Conservation (phyloP, 1,140 invertebrate genomes). For the Dendroctonus ponderosae region DNA sequence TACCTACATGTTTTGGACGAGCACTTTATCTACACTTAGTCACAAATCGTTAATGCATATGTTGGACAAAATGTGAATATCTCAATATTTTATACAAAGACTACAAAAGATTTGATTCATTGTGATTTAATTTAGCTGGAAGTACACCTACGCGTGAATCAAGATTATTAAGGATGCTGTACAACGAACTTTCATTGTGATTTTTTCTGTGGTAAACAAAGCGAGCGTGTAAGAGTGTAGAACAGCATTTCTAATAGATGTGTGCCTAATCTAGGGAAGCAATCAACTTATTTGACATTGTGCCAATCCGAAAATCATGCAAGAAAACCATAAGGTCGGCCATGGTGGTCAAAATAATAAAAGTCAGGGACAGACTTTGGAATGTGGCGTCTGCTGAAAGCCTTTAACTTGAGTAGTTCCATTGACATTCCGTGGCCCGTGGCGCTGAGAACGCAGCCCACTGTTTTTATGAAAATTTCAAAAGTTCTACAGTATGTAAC, state of each 20-base stretch:
- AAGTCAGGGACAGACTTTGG: slow-evolving; percentile 28
- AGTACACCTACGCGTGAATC: slow-evolving; percentile 35
- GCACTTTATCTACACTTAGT: too few species aligned
- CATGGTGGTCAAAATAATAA: slow-evolving; percentile 25
- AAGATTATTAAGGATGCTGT: slow-evolving; percentile 23
- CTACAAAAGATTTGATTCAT: too few species aligned
- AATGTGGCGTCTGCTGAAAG: slow-evolving; percentile 27
- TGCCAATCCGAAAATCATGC: slow-evolving; percentile 21
- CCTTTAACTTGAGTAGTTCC: slow-evolving; percentile 24
- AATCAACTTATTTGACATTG: slow-evolving; percentile 9
- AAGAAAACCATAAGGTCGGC: slow-evolving; percentile 27
- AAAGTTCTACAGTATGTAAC: slow-evolving; percentile 22
- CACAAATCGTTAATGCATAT: too few species aligned
- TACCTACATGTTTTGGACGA: too few species aligned
- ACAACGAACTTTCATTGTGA: slow-evolving; percentile 25
- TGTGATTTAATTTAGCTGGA: too few species aligned
- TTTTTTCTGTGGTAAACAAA: slow-evolving; percentile 31
- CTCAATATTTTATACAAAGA: too few species aligned
- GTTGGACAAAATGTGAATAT: too few species aligned
- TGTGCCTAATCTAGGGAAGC: background rate
- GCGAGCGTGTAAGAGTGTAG: slow-evolving; percentile 8
- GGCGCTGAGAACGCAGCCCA: slow-evolving; percentile 20
- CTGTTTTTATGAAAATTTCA: slow-evolving; percentile 27
- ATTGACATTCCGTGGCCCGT: slow-evolving; percentile 26
- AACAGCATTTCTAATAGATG: background rate